A percentile compares a stretch with the other conserved stretches of the same genome.
These are phyloP conservation scores for Ptychobarbus kaznakovi DNA, from an alignment of 2,797 vertebrate genomes.

Conservation along the genomic window DNA sequence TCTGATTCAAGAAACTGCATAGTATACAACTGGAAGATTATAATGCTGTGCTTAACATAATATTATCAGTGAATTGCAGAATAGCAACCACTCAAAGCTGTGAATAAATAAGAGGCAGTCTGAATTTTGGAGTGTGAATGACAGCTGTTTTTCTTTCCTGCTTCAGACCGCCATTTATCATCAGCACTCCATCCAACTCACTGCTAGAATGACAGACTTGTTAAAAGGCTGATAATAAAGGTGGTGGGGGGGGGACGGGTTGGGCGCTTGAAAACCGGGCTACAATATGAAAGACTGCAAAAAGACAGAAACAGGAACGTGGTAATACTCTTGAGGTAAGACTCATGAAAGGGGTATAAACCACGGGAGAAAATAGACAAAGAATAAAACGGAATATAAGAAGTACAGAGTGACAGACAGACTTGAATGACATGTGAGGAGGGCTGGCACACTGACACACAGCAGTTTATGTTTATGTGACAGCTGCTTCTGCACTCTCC, in stretches of 20 bases:
- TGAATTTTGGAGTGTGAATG: slow-evolving; percentile 36
- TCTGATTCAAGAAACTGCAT: background rate
- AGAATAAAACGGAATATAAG: slow-evolving; percentile 5
- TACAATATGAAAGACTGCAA: slow-evolving; percentile 36
- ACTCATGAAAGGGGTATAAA: background rate
- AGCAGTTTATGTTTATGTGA: slow-evolving; percentile 39
- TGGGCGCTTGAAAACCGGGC: slow-evolving; percentile 1
- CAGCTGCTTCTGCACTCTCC: slow-evolving; percentile 36
- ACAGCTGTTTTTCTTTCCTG: slow-evolving; percentile 38
- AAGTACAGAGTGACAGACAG: slow-evolving; percentile 38
- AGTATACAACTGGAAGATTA: background rate
- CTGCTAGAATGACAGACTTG: slow-evolving; percentile 23
- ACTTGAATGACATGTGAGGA: slow-evolving; percentile 37
- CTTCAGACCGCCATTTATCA: slow-evolving; percentile 41
- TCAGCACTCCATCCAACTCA: slow-evolving; percentile 27
- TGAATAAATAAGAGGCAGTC: background rate
- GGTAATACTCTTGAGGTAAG: background rate
- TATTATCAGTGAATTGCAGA: slow-evolving; percentile 9
- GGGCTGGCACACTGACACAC: slow-evolving; percentile 18
- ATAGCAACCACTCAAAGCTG: background rate
- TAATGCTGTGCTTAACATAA: background rate
- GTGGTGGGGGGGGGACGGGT: background rate
- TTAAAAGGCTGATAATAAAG: slow-evolving; percentile 22
- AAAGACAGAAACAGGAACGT: background rate
- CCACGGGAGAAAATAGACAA: background rate